Evolutionary conservation across 1,140 invertebrate species (phyloP).

Genomic region (Lepidotrigona ventralis): DNA sequence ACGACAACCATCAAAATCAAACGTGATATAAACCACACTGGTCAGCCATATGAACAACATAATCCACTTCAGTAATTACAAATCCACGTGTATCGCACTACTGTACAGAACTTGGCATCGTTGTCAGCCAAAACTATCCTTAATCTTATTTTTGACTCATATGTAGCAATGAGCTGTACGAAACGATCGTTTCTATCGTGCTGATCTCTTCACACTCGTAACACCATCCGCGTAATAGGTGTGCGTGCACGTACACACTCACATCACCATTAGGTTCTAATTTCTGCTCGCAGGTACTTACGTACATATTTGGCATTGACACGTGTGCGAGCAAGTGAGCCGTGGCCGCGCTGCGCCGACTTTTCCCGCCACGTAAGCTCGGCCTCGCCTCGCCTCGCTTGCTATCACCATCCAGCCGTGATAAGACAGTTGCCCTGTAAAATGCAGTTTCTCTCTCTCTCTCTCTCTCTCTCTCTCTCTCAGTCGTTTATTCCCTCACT

Average conservation of each 20-base stretch:
- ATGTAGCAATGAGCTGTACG: background rate
- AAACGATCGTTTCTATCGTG: background rate
- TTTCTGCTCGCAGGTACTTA: constrained; percentile 9
- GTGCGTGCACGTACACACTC: background rate
- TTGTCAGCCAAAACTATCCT: background rate
- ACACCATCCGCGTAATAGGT: background rate
- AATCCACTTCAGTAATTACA: no score
- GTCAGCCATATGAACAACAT: no score
- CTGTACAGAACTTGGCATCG: background rate
- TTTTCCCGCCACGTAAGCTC: constrained; percentile 59
- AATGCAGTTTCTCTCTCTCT: constrained; percentile 35
- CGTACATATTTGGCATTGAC: constrained; percentile 55
- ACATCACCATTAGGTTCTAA: background rate
- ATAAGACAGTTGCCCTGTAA: constrained; percentile 50
- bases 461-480: no score
- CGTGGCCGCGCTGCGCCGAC: constrained; percentile 27
- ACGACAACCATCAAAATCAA: no score
- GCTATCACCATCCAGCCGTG: constrained; percentile 51
- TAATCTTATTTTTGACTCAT: background rate
- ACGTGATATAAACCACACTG: no score
- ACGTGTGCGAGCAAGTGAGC: constrained; percentile 50
- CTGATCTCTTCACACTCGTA: background rate
- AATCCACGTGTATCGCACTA: background rate
- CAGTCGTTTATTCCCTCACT: no score
- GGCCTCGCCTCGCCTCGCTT: constrained; percentile 41